Conservation (phyloP, 2,113 vertebrate species). For the Barbus barbus region DNA sequence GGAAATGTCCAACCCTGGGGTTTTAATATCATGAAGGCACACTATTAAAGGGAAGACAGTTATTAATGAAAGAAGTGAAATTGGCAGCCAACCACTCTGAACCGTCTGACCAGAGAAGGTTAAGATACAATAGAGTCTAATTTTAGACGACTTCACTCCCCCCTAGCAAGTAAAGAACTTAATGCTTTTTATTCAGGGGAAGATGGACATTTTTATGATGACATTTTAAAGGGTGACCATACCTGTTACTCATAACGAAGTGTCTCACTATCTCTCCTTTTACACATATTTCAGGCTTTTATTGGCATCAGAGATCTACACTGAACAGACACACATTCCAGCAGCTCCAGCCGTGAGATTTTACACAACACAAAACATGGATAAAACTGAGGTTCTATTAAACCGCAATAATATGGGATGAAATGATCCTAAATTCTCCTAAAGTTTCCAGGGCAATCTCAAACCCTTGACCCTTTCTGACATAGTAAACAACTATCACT, state of each 20-base stretch:
- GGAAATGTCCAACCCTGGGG: conserved; percentile 43
- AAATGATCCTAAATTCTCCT: not conserved
- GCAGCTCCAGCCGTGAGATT: not conserved
- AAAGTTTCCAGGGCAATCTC: not conserved
- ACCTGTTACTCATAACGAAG: conserved; percentile 35
- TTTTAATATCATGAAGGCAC: conserved; percentile 40
- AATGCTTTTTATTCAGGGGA: conserved; percentile 36
- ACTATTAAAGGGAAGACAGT: conserved; percentile 46
- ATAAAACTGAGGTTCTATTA: conserved; percentile 1
- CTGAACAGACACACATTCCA: not conserved
- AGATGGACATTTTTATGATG: conserved; percentile 47
- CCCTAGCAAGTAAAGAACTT: conserved; percentile 34
- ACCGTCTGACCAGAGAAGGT: conserved; percentile 45
- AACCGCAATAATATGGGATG: not conserved
- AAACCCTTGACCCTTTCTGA: not conserved
- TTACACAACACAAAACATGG: not conserved
- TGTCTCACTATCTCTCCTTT: conserved; percentile 4
- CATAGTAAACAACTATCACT: not conserved
- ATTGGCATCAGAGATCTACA: not conserved
- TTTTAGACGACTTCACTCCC: conserved; percentile 46
- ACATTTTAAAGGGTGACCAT: conserved; percentile 43
- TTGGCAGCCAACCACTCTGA: conserved; percentile 53
- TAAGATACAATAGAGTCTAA: conserved; percentile 46
- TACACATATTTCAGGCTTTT: not conserved
- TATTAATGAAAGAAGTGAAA: conserved; percentile 55